A percentile compares a stretch with the other conserved stretches of the same genome.
phyloP scores from a whole-genome alignment of 2,888 invertebrate genomes.

The Torymus tubicola region DNA sequence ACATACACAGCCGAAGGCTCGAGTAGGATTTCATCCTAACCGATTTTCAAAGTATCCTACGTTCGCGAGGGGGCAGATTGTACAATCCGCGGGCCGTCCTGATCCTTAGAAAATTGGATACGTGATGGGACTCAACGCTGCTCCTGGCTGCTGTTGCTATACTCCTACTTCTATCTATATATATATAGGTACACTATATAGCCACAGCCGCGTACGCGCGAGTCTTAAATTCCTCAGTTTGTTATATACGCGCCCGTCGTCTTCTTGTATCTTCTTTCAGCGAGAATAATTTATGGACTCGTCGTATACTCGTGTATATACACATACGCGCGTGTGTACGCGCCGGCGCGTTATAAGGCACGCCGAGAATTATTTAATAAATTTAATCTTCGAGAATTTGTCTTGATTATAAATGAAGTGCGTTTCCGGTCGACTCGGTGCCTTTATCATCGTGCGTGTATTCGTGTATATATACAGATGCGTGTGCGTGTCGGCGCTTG shows the following conservation, averaged over 20 bases:
- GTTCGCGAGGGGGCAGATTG: conserved; percentile 62
- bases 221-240: too few species aligned
- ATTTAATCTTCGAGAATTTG: not conserved
- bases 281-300: conserved; percentile 10
- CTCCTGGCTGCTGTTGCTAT: not conserved
- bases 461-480: too few species aligned
- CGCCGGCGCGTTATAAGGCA: not conserved
- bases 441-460: too few species aligned
- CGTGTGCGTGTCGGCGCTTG: too few species aligned
- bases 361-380: conserved; percentile 1
- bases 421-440: not conserved
- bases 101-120: conserved; percentile 75
- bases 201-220: too few species aligned
- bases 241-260: too few species aligned
- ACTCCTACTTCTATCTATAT: too few species aligned
- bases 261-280: not conserved
- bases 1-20: too few species aligned
- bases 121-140: conserved; percentile 72
- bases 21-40: conserved; percentile 62
- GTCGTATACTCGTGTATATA: not conserved
- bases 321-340: too few species aligned
- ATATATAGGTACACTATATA: too few species aligned
- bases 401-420: not conserved
- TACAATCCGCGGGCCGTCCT: conserved; percentile 61
- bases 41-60: conserved; percentile 68